Evolutionary conservation across 2,888 invertebrate species (phyloP).

Genomic region (Calliphora vomitoria): DNA sequence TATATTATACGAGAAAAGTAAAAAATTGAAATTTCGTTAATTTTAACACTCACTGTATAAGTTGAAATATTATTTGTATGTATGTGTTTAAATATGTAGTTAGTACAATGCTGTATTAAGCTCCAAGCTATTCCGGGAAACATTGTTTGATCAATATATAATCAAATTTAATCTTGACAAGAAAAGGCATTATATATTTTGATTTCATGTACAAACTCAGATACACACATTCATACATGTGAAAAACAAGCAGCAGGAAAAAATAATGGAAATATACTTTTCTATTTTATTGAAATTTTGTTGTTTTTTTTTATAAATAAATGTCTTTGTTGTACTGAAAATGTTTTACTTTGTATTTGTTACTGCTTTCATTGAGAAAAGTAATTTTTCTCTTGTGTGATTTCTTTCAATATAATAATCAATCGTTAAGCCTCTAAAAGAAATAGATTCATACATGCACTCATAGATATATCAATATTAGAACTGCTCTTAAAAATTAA

Average conservation of each 20-base stretch:
- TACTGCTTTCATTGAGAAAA: constrained; percentile 11
- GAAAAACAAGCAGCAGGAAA: background rate
- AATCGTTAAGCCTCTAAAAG: background rate
- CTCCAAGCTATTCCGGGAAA: constrained; percentile 73
- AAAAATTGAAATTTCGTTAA: background rate
- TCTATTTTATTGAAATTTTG: constrained; percentile 13
- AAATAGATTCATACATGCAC: background rate
- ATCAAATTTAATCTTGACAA: constrained; percentile 70
- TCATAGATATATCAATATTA: too few relatives aligned
- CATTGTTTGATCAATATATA: constrained; percentile 83
- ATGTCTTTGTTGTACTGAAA: constrained; percentile 49
- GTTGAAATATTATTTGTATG: background rate
- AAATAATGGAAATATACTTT: constrained; percentile 20
- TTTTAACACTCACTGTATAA: constrained; percentile 3
- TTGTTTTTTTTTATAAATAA: constrained; percentile 14
- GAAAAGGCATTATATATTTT: constrained; percentile 51
- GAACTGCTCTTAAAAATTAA: too few relatives aligned
- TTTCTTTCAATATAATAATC: constrained; percentile 4
- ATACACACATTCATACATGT: background rate
- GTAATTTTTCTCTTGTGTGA: constrained; percentile 48
- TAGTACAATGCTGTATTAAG: constrained; percentile 66
- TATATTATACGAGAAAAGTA: too few relatives aligned
- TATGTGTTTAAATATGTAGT: background rate
- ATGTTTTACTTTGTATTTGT: background rate
- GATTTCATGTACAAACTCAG: constrained; percentile 15